Evolutionary conservation across 1,140 invertebrate species (phyloP).

Genomic region (Sycobia sp.): DNA sequence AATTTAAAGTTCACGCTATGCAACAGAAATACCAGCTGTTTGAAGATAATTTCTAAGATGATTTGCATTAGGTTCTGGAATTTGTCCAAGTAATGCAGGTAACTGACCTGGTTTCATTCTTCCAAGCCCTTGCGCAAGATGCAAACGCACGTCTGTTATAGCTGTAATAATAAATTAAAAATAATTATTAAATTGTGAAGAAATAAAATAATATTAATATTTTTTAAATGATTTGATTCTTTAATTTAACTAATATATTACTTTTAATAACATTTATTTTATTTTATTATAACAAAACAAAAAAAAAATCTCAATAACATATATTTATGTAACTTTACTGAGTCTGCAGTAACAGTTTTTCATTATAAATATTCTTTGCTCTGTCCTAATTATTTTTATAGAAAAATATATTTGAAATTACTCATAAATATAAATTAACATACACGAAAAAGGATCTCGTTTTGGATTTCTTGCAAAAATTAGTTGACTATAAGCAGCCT

Average conservation of each 20-base stretch:
- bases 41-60: conserved; percentile 56
- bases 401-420: too few species aligned
- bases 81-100: conserved; percentile 67
- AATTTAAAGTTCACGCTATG: conserved; percentile 50
- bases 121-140: conserved; percentile 74
- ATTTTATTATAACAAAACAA: too few species aligned
- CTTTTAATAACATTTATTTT: neutral
- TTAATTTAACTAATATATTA: too few species aligned
- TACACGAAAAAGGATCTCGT: conserved; percentile 73
- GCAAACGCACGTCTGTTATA: conserved; percentile 72
- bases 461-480: conserved; percentile 78
- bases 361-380: too few species aligned
- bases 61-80: conserved; percentile 54
- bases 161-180: conserved; percentile 51
- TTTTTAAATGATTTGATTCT: neutral
- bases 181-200: neutral
- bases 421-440: conserved; percentile 24
- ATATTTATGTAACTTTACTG: neutral
- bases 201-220: too few species aligned
- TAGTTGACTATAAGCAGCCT: conserved; percentile 87
- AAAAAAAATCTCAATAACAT: too few species aligned
- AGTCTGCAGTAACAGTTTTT: too few species aligned
- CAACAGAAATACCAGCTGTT: conserved; percentile 55
- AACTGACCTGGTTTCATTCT: conserved; percentile 65
- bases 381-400: too few species aligned